phyloP scores from a whole-genome alignment of 2,797 vertebrate species.

The Parotocinclus haroldoi region DNA sequence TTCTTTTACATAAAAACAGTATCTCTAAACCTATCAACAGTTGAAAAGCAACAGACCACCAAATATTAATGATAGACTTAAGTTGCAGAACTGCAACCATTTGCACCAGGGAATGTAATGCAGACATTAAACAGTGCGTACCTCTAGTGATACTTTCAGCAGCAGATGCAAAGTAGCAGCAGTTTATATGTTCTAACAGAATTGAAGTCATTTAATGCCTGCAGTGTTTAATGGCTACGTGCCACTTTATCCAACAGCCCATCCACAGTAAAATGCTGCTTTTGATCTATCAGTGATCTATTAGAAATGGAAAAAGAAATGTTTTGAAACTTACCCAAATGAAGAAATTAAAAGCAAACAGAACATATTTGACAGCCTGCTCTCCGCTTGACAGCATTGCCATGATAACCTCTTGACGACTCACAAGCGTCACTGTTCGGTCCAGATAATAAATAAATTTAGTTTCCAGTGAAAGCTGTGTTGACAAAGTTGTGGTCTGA shows the following conservation, averaged over 20 bases:
- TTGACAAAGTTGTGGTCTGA: conserved; percentile 3
- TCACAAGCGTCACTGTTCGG: not conserved
- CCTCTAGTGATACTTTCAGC: too few relatives aligned
- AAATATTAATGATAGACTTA: too few relatives aligned
- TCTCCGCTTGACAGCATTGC: conserved; percentile 66
- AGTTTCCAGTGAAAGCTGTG: not conserved
- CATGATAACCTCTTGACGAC: conserved; percentile 52
- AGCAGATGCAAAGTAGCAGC: too few relatives aligned
- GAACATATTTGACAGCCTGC: conserved; percentile 67
- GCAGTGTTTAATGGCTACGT: not conserved
- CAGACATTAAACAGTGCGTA: too few relatives aligned
- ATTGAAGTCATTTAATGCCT: too few relatives aligned
- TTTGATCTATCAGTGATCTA: not conserved
- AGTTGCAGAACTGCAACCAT: too few relatives aligned
- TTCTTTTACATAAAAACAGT: too few relatives aligned
- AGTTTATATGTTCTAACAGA: too few relatives aligned
- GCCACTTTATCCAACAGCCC: not conserved
- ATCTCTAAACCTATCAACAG: too few relatives aligned
- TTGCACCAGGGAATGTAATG: too few relatives aligned
- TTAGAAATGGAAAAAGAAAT: conserved; percentile 15
- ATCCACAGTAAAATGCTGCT: not conserved
- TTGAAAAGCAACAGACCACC: too few relatives aligned
- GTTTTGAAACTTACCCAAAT: conserved; percentile 66
- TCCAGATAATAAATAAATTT: not conserved
- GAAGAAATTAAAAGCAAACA: conserved; percentile 75